Percentiles rank a stretch among this genome's conserved stretches.
Conservation (phyloP, 2,113 vertebrate species). For the Macrotus californicus region DNA sequence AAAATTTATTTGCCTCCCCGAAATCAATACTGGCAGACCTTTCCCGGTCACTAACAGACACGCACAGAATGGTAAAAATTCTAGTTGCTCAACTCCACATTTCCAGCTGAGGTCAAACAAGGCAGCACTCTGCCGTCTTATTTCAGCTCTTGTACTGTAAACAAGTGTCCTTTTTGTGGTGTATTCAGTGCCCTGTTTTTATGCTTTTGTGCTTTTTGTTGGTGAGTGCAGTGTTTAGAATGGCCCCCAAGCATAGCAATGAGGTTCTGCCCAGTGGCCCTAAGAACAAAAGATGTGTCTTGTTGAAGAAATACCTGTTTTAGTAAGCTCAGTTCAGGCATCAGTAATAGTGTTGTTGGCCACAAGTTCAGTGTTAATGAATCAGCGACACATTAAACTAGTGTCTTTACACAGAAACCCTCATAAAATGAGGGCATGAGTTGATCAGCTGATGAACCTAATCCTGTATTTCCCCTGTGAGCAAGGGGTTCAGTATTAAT, state of each 20-base stretch:
- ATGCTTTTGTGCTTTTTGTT: background rate
- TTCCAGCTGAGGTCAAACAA: background rate
- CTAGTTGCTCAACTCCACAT: background rate
- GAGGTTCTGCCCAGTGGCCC: background rate
- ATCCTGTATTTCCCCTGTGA: background rate
- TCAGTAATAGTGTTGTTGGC: background rate
- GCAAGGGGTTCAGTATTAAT: background rate
- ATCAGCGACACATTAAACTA: background rate
- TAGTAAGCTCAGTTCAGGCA: background rate
- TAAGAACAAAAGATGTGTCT: background rate
- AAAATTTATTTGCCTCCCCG: background rate
- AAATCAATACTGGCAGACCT: background rate
- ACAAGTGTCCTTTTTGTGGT: background rate
- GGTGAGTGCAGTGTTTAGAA: background rate
- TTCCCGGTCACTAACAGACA: background rate
- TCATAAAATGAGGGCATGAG: background rate
- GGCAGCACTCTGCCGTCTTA: background rate
- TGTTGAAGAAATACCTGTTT: background rate
- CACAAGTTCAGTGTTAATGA: background rate
- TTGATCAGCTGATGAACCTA: background rate
- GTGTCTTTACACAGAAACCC: constrained; percentile 1
- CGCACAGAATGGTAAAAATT: background rate
- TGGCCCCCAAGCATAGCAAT: background rate
- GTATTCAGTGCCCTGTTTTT: background rate
- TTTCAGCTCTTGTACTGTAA: background rate